Conservation (phyloP, 2,888 invertebrate species). For the Lamellibrachia satsuma region DNA sequence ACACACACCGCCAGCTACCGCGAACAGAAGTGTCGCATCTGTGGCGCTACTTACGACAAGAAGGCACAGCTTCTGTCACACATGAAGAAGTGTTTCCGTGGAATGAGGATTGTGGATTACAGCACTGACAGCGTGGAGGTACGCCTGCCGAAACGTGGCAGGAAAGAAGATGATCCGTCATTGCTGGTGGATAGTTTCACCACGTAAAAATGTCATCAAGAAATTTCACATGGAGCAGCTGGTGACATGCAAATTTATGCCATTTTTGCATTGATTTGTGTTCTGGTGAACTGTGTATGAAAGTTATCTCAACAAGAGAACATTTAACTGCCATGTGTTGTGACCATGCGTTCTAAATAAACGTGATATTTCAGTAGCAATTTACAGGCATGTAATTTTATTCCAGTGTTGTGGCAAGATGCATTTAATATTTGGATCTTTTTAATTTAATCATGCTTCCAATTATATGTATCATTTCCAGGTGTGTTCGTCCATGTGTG, state of each 20-base stretch:
- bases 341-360: background rate
- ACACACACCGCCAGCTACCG: conserved; percentile 43
- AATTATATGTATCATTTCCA: background rate
- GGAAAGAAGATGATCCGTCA: background rate
- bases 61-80: conserved; percentile 41
- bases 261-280: background rate
- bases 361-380: background rate
- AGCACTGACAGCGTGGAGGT: conserved; percentile 6
- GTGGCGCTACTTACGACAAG: conserved; percentile 35
- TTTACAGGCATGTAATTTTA: background rate
- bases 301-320: background rate
- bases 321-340: background rate
- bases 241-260: background rate
- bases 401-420: background rate
- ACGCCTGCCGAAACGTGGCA: background rate
- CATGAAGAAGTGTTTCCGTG: conserved; percentile 39
- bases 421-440: background rate
- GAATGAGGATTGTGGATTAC: background rate
- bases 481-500: background rate
- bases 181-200: background rate
- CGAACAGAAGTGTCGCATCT: conserved; percentile 36
- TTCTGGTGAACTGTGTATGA: background rate
- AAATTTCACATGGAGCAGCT: background rate
- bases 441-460: background rate
- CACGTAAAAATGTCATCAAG: background rate